Evolutionary conservation across 2,888 invertebrate species (phyloP).

Genomic region (Rhagonycha lutea): DNA sequence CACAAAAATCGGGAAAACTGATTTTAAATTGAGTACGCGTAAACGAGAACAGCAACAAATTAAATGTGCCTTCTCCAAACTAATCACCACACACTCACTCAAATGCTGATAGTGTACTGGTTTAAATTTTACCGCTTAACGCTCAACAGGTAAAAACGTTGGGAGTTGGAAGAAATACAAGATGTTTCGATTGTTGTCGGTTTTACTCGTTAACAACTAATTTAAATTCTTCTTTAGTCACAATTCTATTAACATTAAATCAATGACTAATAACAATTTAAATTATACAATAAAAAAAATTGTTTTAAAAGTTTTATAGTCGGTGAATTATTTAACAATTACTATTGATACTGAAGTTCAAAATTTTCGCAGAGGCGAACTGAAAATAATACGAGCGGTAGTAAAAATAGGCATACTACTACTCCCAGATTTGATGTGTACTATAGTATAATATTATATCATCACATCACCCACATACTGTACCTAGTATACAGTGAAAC

Average conservation of each 20-base stretch:
- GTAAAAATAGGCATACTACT: neutral
- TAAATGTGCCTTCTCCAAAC: neutral
- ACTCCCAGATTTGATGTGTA: too few species aligned
- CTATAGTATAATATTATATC: too few species aligned
- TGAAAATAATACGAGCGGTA: neutral
- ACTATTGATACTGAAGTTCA: neutral
- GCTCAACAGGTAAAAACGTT: constrained; percentile 29
- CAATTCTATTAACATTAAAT: constrained; percentile 1
- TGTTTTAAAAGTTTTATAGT: neutral
- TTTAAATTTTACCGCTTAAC: constrained; percentile 26
- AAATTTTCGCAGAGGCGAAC: neutral
- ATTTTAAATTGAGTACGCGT: constrained; percentile 8
- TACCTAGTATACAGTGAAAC: too few species aligned
- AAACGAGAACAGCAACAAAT: constrained; percentile 2
- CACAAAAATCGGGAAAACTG: constrained; percentile 1
- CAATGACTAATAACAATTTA: neutral
- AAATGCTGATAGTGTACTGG: constrained; percentile 14
- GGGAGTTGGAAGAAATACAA: constrained; percentile 14
- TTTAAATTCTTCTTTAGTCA: constrained; percentile 3
- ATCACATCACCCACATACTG: too few species aligned
- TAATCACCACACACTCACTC: neutral
- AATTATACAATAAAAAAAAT: neutral
- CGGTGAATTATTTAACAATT: neutral
- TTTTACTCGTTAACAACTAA: neutral
- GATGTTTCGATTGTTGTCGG: constrained; percentile 9